A percentile compares a stretch with the other conserved stretches of the same genome.
Conservation (phyloP, 2,888 invertebrate genomes). For the Tipula vernalis region DNA sequence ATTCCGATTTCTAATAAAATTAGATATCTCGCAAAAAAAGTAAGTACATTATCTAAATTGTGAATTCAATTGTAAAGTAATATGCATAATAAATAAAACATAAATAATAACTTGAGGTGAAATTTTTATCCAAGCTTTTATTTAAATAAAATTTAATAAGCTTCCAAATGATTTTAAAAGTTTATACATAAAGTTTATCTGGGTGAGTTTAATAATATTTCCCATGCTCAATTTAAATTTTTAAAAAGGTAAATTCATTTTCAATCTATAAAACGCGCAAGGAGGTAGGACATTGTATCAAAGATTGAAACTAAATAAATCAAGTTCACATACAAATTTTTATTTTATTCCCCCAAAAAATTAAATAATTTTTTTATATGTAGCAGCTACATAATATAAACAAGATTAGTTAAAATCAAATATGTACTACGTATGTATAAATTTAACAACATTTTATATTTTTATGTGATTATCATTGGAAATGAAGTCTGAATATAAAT, state of each 20-base stretch:
- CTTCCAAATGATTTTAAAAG: neutral
- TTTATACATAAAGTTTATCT: neutral
- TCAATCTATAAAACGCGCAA: neutral
- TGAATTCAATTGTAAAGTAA: neutral
- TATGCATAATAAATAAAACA: neutral
- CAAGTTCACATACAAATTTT: neutral
- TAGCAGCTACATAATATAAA: neutral
- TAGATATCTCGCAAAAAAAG: neutral
- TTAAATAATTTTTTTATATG: neutral
- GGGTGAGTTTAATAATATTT: neutral
- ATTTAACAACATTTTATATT: neutral
- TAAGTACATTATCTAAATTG: neutral
- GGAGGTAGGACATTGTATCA: neutral
- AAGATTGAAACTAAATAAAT: neutral
- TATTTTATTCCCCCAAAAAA: neutral
- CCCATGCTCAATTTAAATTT: no score
- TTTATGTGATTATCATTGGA: neutral
- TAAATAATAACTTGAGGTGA: neutral
- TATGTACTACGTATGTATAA: neutral
- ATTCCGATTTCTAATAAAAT: neutral
- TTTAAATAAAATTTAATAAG: neutral
- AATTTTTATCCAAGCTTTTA: neutral
- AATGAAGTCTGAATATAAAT: neutral
- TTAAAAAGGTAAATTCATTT: neutral
- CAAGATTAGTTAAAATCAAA: neutral